A percentile compares a stretch with the other conserved stretches of the same genome.
phyloP scores from a whole-genome alignment of 1,140 invertebrate genomes.

The Alviniconcha marisindica region DNA sequence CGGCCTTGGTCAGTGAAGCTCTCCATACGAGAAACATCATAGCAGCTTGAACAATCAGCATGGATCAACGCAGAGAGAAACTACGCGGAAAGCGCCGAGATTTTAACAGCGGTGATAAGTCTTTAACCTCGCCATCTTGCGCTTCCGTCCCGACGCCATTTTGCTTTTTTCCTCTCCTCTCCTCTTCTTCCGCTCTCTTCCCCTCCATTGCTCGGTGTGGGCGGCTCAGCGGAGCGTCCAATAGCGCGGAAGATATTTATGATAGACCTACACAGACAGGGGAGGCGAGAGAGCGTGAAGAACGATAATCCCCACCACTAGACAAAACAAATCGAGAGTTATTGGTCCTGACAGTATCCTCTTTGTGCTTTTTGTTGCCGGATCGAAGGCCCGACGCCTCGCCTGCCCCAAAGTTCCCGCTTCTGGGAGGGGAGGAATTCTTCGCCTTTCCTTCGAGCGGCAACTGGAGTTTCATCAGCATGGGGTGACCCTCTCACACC shows the following conservation, averaged over 20 bases:
- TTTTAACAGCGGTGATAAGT: conserved; percentile 32
- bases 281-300: conserved; percentile 37
- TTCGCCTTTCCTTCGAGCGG: not conserved
- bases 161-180: conserved; percentile 5
- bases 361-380: conserved; percentile 32
- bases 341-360: conserved; percentile 38
- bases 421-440: not conserved
- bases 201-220: conserved; percentile 1
- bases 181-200: not conserved
- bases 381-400: conserved; percentile 34
- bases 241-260: conserved; percentile 33
- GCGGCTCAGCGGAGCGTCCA: not conserved
- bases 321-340: conserved; percentile 44
- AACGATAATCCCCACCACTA: conserved; percentile 34
- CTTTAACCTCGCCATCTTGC: conserved; percentile 13
- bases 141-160: conserved; percentile 14
- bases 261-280: conserved; percentile 40
- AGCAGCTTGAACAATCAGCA: conserved; percentile 33
- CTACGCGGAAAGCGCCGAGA: conserved; percentile 17
- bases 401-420: not conserved
- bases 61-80: not conserved
- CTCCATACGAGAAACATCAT: not conserved
- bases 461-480: conserved; percentile 38
- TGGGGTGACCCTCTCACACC: not conserved
- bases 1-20: conserved; percentile 9